Base-by-base conservation (phyloP, 23 tunicate species). In the Diplosoma virens region DNA sequence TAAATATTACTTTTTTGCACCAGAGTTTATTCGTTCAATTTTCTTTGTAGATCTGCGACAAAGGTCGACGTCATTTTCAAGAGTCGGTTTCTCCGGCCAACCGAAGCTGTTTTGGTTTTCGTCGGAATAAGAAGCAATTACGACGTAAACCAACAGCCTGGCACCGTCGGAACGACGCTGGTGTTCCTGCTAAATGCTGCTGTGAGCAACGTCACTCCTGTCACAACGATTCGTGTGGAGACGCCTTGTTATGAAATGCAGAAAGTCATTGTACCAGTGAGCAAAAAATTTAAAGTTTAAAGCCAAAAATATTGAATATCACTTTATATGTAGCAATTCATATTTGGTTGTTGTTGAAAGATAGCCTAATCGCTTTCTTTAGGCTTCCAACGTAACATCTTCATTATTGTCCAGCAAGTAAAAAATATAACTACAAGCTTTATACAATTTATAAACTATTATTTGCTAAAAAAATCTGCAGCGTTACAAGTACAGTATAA, bases 21-120 rank as follows among this genome's bases (percentile, higher is more conserved):
- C n/a, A n/a, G n/a, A n/a, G n/a, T n/a, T n/a, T n/a, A n/a, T 41
- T 7, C 9, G 50, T 41, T 41, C 14, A 41, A 9, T 7, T 41
- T 9, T 41, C 11, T 28, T 25, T 77, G 61, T 87, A 92, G 97
- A 50, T 68, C 60, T 56, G 87, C 58, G 24, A 63, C 55, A 7
- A 85, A 71, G 58, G 28, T 92, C 64, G 97, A 92, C 59, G 89
- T 92, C 17, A 52, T 41, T 3, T 92, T 92, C 79, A 68, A 72
- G 29, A 85, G 92, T 45, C 82, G 97, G 0, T 61, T 85, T 56
- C 64, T 92, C 65, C 91, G 97, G 5, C 97, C 97, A 0, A 92
- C 97, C n/a, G 87, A 85, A 48, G 92, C 97, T 1, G 73, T 81
- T 1, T 71, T 92, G 28, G 79, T 85, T 31, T 45, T 92, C 66